Evolutionary conservation across 2,113 vertebrate genomes (phyloP).

Genomic region (Penelope pileata): DNA sequence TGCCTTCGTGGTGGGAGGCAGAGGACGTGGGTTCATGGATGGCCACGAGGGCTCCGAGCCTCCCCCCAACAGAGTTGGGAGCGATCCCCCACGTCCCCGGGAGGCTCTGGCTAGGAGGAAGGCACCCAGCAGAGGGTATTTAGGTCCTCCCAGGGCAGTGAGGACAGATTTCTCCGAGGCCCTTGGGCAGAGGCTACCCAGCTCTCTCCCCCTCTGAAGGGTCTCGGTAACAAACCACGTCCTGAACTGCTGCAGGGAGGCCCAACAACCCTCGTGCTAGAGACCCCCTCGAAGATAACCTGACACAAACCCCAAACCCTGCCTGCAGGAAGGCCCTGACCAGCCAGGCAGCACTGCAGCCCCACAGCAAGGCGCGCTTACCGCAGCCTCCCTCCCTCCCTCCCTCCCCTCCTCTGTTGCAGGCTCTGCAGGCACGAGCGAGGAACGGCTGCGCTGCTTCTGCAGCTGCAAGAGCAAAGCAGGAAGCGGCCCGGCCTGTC

Average conservation of each 20-base stretch:
- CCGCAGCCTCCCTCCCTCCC: not conserved
- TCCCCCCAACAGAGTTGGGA: not conserved
- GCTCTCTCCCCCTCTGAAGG: not conserved
- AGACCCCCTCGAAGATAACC: not conserved
- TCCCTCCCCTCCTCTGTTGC: not conserved
- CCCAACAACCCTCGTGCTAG: not conserved
- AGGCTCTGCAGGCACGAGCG: not conserved
- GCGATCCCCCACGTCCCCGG: not conserved
- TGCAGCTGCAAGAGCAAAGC: not conserved
- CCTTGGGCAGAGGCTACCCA: not conserved
- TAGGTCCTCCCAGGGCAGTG: not conserved
- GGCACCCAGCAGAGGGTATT: not conserved
- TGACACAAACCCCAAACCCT: not conserved
- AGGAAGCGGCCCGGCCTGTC: constrained; percentile 2
- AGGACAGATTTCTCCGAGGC: not conserved
- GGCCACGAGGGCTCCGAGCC: fast-evolving
- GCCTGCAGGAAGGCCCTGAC: not conserved
- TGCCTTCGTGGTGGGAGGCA: not conserved
- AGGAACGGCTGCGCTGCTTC: not conserved
- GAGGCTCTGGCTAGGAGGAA: not conserved
- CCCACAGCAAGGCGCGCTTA: not conserved
- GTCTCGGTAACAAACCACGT: not conserved
- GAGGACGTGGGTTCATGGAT: not conserved
- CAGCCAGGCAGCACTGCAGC: not conserved
- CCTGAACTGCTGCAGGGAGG: not conserved